Evolutionary conservation across 2,888 invertebrate species (phyloP), one percentile per base, ranked within the genome.

Genomic region (Heteropelma amictum): DNA sequence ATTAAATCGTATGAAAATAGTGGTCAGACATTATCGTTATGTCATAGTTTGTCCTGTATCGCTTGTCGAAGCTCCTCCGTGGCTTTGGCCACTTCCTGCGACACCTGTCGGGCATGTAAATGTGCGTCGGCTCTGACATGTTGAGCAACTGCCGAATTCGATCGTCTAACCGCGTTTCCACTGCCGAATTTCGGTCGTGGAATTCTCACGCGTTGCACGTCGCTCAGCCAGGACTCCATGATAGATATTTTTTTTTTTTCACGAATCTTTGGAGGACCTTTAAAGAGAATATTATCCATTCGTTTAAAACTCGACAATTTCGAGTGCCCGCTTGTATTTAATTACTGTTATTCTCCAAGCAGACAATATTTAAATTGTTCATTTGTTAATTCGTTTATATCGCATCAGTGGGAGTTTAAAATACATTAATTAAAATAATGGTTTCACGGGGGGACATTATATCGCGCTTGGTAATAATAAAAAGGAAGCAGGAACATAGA

Each of bases 181-280:
- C 91, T 91, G 56, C 93, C 93, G 85, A 96, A 95, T 91, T 96
- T 96, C 3, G 96, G 96, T 79, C 96, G 92, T 23, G 96, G 96
- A 83, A 96, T 96, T 82, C 94, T 92, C 77, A 96, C 93, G 80
- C 95, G 93, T 89, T 96, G 95, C 53, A 96, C 94, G 88, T 96
- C 95, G 79, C 93, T 93, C 84, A 96, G 89, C 95, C 96, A 96
- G 81, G 95, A 94, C 87, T 96, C 96, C 96, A 96, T 96, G 81
- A 77, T 85, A 38, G 12, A 14, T 42, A 5, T 28, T 28, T 45
- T 40, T 33, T 23, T 30, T 28, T 28, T 60, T 54, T 26, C 12
- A 23, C 5, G 47, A 0, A 2, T 12, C 2, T 6, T 26, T n/a
- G n/a, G n/a, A n/a, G n/a, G n/a, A n/a, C n/a, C n/a, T n/a, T n/a